Percentiles rank a stretch among this genome's conserved stretches.
phyloP scores from a whole-genome alignment of 2,113 vertebrate genomes.

The Sebastes fasciatus region DNA sequence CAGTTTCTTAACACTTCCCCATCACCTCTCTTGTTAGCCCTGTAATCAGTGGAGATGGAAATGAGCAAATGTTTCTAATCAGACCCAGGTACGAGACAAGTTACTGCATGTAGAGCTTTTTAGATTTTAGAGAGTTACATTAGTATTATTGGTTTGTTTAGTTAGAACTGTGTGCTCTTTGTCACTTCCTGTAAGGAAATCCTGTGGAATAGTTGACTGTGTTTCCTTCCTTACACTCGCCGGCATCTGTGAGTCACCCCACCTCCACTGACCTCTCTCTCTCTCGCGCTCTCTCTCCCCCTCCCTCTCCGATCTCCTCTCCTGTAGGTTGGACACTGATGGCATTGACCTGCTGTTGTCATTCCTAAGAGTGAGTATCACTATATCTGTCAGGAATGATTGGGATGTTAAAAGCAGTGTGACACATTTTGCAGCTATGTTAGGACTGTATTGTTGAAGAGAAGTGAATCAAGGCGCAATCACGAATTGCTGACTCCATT shows the following conservation, averaged over 20 bases:
- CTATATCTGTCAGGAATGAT: conserved; percentile 24
- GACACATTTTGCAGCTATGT: conserved; percentile 49
- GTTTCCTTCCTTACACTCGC: conserved; percentile 72
- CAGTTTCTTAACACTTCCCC: conserved; percentile 6
- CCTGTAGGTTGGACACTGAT: conserved; percentile 91
- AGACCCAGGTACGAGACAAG: conserved; percentile 60
- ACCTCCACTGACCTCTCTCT: conserved; percentile 57
- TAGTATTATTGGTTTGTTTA: conserved; percentile 56
- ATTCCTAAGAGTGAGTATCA: conserved; percentile 92
- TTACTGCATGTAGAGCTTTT: conserved; percentile 13
- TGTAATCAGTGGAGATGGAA: conserved; percentile 56
- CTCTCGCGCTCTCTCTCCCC: background rate
- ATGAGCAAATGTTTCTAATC: conserved; percentile 54
- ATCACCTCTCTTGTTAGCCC: conserved; percentile 58
- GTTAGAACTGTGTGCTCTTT: conserved; percentile 65
- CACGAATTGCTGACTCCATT: conserved; percentile 6
- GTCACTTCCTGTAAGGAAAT: conserved; percentile 82
- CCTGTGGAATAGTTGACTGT: conserved; percentile 81
- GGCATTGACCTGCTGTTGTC: conserved; percentile 94
- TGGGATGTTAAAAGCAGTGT: conserved; percentile 30
- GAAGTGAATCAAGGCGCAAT: background rate
- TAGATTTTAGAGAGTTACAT: conserved; percentile 26
- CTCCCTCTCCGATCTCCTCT: background rate
- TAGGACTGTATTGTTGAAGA: conserved; percentile 31
- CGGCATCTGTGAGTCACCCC: conserved; percentile 63